Conservation (phyloP, 2,888 invertebrate species). For the Dioctria rufipes region DNA sequence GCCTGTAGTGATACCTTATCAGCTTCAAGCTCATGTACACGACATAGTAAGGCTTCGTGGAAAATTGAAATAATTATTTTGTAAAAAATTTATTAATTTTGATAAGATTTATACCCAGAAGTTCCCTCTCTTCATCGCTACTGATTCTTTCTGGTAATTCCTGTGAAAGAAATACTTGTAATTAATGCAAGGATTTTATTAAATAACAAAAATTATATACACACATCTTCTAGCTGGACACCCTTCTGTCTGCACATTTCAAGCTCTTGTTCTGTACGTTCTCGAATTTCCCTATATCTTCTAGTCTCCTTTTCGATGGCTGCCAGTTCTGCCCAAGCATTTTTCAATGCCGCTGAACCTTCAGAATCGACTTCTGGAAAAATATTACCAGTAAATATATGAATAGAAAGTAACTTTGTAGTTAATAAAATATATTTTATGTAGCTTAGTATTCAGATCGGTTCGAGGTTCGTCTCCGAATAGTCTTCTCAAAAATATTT, state of each 20-base stretch:
- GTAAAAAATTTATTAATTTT: neutral
- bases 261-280: conserved; percentile 85
- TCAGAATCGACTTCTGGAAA: conserved; percentile 68
- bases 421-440: neutral
- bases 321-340: conserved; percentile 87
- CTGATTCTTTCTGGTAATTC: conserved; percentile 88
- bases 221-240: conserved; percentile 87
- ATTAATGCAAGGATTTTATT: conserved; percentile 9
- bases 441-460: too few relatives aligned
- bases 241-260: conserved; percentile 85
- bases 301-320: conserved; percentile 90
- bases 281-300: conserved; percentile 82
- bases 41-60: conserved; percentile 85
- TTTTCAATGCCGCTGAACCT: conserved; percentile 75
- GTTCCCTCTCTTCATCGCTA: conserved; percentile 91
- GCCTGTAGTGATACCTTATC: conserved; percentile 94
- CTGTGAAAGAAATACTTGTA: conserved; percentile 65
- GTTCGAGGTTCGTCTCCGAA: too few relatives aligned
- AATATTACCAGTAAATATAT: neutral
- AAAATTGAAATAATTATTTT: conserved; percentile 11
- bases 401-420: neutral
- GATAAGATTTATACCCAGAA: conserved; percentile 67
- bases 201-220: conserved; percentile 59
- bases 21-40: conserved; percentile 94
- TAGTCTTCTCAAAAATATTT: too few relatives aligned